Base-by-base conservation (phyloP, 2,113 vertebrate species). In the Anguilla japonica region DNA sequence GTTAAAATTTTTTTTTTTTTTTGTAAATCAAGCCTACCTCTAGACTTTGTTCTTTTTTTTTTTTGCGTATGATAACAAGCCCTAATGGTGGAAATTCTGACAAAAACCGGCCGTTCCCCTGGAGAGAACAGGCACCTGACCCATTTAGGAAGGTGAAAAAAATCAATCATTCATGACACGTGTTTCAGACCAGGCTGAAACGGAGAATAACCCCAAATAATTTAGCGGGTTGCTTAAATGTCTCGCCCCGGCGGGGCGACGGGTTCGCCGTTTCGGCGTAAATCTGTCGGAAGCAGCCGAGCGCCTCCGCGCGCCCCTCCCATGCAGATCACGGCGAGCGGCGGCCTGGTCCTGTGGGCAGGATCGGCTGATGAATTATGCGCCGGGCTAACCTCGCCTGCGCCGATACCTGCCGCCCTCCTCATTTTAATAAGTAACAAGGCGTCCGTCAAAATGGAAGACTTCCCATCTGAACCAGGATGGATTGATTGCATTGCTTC, bases 161-260 rank as follows among this genome's bases (percentile, higher is more conserved):
- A 57, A 86, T 85, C 87, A 85, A 82, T 83, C 84, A 87, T 86
- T 85, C 84, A 43, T 82, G 86, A 84, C 29, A n/a, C 46, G 83
- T 8, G 75, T 67, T 50, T 80, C 41, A 18, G 57, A 60, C 56
- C 13, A 8, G 53, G 9, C 4, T 60, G 71, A 57, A 60, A 83
- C 13, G 71, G 46, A 83, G 86, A 60, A 86, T 86, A 81, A 87
- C 81, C 9, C 34, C 86, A 50, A 83, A 87, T 83, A 83, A 87
- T 87, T 87, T 84, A 84, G 82, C 82, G 39, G 34, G 83, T 81
- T 84, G 39, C 53, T 43, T 83, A 53, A 67, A 41, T 81, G 86
- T 84, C 75, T 84, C 82, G n/a, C 41, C 78, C 40, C 14, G 11
- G 83, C 53, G 14, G 14, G 63, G n/a, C n/a, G 22, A 29, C n/a